These are phyloP conservation scores for Ophraella communa DNA, from an alignment of 2,888 invertebrate genomes.

Conservation along the genomic window DNA sequence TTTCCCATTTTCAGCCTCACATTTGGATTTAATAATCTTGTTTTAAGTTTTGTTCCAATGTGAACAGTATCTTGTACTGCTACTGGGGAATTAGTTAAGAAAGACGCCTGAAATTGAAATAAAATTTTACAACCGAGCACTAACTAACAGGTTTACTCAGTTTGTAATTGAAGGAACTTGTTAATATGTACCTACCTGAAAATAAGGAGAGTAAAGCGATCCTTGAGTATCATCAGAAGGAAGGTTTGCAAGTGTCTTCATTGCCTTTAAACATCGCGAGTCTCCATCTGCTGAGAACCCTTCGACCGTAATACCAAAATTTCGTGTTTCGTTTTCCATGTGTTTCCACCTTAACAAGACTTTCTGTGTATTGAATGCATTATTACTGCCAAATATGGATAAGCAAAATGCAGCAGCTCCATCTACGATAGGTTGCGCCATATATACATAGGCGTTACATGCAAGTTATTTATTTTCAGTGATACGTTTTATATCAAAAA, in stretches of 20 bases:
- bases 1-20: slow-evolving; percentile 28
- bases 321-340: slow-evolving; percentile 17
- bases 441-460: slow-evolving; percentile 28
- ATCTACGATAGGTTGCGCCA: slow-evolving; percentile 33
- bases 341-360: slow-evolving; percentile 30
- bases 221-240: slow-evolving; percentile 18
- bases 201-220: slow-evolving; percentile 8
- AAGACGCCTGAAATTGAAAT: slow-evolving; percentile 15
- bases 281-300: slow-evolving; percentile 40
- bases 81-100: slow-evolving; percentile 8
- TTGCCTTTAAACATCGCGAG: slow-evolving; percentile 36
- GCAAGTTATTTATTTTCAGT: slow-evolving; percentile 12
- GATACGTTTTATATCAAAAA: slow-evolving; percentile 24
- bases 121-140: slow-evolving; percentile 2
- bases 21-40: slow-evolving; percentile 32
- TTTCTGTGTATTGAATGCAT: slow-evolving; percentile 26
- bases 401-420: slow-evolving; percentile 31
- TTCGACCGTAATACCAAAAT: slow-evolving; percentile 28
- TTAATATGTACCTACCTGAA: slow-evolving; percentile 3
- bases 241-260: slow-evolving; percentile 20
- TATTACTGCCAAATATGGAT: slow-evolving; percentile 31
- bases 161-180: background rate
- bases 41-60: slow-evolving; percentile 33
- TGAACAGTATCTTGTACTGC: slow-evolving; percentile 32
- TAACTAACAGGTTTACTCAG: background rate